These are phyloP conservation scores for Drosophila rubida DNA, from an alignment of 2,888 invertebrate genomes.

Conservation along the genomic window DNA sequence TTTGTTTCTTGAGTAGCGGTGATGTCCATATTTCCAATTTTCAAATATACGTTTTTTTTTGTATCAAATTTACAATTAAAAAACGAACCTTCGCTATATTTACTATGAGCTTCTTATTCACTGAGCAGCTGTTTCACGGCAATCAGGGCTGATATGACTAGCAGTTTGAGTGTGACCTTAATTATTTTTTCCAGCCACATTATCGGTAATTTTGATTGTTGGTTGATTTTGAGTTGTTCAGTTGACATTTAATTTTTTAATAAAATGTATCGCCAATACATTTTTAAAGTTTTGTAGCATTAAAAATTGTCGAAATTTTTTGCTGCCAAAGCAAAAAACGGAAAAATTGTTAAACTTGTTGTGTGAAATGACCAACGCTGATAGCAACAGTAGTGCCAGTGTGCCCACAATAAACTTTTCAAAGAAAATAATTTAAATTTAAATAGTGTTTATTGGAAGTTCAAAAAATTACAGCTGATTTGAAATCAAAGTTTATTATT, in stretches of 20 bases:
- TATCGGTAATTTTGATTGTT: conserved; percentile 5
- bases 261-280: too few species aligned
- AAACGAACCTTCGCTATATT: neutral
- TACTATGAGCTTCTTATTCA: neutral
- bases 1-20: conserved; percentile 18
- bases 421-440: conserved; percentile 4
- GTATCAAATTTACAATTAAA: neutral
- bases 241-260: too few species aligned
- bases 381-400: conserved; percentile 10
- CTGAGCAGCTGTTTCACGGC: conserved; percentile 33
- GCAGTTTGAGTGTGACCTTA: conserved; percentile 19
- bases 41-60: neutral
- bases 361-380: neutral
- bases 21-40: conserved; percentile 20
- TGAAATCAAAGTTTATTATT: conserved; percentile 54
- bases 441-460: conserved; percentile 14
- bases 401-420: conserved; percentile 10
- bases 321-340: neutral
- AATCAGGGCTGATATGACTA: conserved; percentile 34
- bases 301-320: neutral
- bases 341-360: neutral
- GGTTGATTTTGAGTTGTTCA: neutral
- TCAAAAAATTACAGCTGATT: conserved; percentile 48
- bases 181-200: conserved; percentile 10
- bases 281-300: neutral